Evolutionary conservation across 1,140 invertebrate species (phyloP), one percentile per base, ranked within the genome.

Genomic region (Campoletis sonorensis): DNA sequence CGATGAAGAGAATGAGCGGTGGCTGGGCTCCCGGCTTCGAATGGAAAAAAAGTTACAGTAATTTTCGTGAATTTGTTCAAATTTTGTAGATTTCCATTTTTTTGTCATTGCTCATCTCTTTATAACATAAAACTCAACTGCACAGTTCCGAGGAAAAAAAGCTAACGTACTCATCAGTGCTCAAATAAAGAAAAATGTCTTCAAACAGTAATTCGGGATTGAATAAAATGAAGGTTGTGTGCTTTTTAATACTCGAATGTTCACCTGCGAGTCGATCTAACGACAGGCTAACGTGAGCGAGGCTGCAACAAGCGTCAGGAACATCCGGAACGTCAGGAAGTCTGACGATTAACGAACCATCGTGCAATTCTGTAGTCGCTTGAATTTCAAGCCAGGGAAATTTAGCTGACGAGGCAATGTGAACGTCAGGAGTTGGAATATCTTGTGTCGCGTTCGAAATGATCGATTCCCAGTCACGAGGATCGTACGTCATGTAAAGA

Each of bases 401-500:
- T 84, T 87, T 89, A 51, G 87, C 87, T 45, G 85, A 87, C 10
- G 89, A 79, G 0, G 86, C 54, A 30, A 88, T 86, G 21, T 84
- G 79, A 21, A 84, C 84, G 49, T 91, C 86, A 10, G 89, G 83
- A 4, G 79, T 87, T 26, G 89, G 80, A 84, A 90, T 84, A 51
- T 90, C 87, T 45, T 82, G 80, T 8, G 84, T 80, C 7, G 79
- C 40, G 68, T 27, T 88, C 26, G 82, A 85, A 0, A 92, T 80
- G 67, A 92, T 86, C 1, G 88, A 88, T 81, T 92, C 91, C 88
- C 92, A 92, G 79, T 93, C 93, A 70, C 92, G 92, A 84, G 96
- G 95, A 87, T 95, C 94, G 83, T 96, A 97, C n/a, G 92, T 94
- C 1, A 96, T 88, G 80, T 93, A 93, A 61, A 96, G 91, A 82